Percentiles rank a stretch among this genome's conserved stretches.
Conservation (phyloP, 2,888 invertebrate genomes). For the Mimas tiliae region DNA sequence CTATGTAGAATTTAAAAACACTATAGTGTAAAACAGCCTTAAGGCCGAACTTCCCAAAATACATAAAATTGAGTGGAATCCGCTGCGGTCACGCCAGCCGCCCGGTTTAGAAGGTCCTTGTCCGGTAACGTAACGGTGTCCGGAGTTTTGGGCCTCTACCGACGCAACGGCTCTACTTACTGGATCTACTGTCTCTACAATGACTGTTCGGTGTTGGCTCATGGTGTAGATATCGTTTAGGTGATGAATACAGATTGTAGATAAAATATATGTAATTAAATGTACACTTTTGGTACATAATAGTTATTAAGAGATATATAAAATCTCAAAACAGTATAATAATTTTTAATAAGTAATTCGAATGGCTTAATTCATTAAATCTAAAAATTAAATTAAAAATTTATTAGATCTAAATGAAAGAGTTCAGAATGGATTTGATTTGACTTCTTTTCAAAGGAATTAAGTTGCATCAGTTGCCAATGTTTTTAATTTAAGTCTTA, state of each 20-base stretch:
- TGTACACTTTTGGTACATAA: background rate
- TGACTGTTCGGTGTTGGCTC: background rate
- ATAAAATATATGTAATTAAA: background rate
- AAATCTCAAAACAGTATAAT: too few relatives aligned
- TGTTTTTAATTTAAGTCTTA: too few relatives aligned
- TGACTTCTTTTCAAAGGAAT: too few relatives aligned
- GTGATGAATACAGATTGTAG: background rate
- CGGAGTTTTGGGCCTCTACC: conserved; percentile 25
- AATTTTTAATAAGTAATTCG: too few relatives aligned
- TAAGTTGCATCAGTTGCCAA: too few relatives aligned
- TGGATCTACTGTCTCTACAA: background rate
- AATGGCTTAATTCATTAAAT: too few relatives aligned
- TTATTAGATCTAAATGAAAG: too few relatives aligned
- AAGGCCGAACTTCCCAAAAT: conserved; percentile 3
- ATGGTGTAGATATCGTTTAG: background rate
- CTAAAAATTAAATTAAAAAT: too few relatives aligned
- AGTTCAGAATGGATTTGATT: too few relatives aligned
- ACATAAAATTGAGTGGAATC: conserved; percentile 20
- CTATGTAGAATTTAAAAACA: too few relatives aligned
- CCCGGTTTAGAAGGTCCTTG: conserved; percentile 32
- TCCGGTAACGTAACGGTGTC: conserved; percentile 31
- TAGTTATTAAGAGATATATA: background rate
- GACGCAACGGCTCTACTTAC: background rate
- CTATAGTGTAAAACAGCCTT: conserved; percentile 18
- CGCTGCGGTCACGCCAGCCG: conserved; percentile 21